Base-by-base conservation (phyloP, 2,797 vertebrate species). In the Knipowitschia caucasica region DNA sequence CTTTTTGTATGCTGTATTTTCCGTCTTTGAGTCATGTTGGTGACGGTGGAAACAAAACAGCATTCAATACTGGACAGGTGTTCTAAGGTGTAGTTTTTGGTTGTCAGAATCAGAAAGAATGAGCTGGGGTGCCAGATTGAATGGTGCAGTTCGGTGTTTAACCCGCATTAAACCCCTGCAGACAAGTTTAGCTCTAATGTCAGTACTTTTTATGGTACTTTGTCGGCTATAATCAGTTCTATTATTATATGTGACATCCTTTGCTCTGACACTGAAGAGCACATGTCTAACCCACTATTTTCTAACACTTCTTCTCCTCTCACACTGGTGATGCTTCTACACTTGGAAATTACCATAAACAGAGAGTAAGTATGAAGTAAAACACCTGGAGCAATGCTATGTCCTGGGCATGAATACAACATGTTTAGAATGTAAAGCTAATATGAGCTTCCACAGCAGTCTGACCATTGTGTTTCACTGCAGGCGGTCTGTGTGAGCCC, bases 321-420 rank as follows among this genome's bases (percentile, higher is more conserved):
- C 54, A 47, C 62, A 54, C 60, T 36, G 59, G 21, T 39, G 75
- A 29, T 71, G 56, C 64, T 56, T 23, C 72, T 72, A 29, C 55
- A 72, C 61, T 80, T 67, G 74, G 56, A 9, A 52, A 57, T 64
- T 56, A 69, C 73, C 82, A 89, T 85, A 64, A 77, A 54, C 47
- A 39, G 55, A 75, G 26, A 85, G 87, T 90, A 83, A 89, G 88
- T 89, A 87, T 62, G 38, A 30, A 58, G 54, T 30, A 12, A 29
- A 26, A 11, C 10, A 7, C 2, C 17, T 56, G 15, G 14, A 20
- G 45, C 39, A 10, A 17, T 54, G 53, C 58, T 59, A 63, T 45
- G 43, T 45, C n/a, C 2, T 6, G 9, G 23, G 43, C 43, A 46
- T 46, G 44, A 17, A 29, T n/a, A 17, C 29, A 29, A 46, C n/a